phyloP scores from a whole-genome alignment of 2,113 vertebrate genomes.

The Amphiprion ocellaris region DNA sequence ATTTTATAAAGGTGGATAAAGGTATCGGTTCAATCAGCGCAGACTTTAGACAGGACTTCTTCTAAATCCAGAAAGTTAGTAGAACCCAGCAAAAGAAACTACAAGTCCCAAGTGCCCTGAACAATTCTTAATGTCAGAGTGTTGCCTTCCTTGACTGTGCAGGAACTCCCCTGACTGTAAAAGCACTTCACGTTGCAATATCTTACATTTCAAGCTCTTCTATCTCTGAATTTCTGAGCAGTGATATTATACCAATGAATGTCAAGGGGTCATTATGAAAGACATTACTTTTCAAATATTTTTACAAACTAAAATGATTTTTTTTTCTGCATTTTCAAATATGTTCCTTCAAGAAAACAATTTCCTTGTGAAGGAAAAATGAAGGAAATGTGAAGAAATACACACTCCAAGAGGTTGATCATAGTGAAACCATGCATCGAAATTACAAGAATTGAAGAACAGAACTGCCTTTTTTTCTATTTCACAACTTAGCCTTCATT shows the following conservation, averaged over 20 bases:
- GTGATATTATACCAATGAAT: no score
- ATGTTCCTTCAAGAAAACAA: no score
- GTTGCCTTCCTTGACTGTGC: neutral
- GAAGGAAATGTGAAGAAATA: neutral
- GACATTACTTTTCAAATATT: no score
- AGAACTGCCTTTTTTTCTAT: neutral
- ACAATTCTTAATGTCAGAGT: neutral
- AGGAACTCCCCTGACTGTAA: neutral
- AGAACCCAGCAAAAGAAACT: neutral
- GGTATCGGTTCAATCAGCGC: neutral
- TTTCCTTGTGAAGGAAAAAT: neutral
- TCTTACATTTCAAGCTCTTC: no score
- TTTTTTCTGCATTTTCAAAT: no score
- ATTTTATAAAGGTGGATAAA: constrained; percentile 12
- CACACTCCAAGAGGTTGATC: neutral
- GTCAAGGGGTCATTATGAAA: no score
- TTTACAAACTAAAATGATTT: no score
- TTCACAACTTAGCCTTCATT: neutral
- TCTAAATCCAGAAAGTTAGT: constrained; percentile 4
- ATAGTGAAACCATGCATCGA: no score
- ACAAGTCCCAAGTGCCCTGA: constrained; percentile 2
- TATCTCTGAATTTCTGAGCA: no score
- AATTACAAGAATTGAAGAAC: neutral
- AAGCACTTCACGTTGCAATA: no score
- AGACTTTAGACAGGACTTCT: neutral